These are phyloP conservation scores for Otus sunia DNA, from an alignment of 2,113 vertebrate species.

Conservation along the genomic window DNA sequence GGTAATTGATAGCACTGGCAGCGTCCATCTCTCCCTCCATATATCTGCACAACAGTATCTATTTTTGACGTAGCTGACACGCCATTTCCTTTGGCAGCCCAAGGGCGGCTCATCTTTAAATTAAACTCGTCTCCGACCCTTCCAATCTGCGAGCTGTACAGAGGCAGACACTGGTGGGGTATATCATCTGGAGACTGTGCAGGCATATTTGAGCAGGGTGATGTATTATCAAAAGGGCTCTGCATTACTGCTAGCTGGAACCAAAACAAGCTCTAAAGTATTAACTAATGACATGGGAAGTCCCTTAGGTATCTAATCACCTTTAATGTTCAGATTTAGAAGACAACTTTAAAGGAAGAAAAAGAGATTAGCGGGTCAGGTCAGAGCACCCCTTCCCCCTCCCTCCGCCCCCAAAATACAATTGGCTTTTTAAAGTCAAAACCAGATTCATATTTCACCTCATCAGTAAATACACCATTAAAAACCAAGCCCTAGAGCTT, in stretches of 20 bases:
- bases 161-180: constrained; percentile 67
- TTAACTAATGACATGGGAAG: constrained; percentile 75
- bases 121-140: constrained; percentile 77
- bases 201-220: constrained; percentile 63
- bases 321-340: constrained; percentile 73
- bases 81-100: constrained; percentile 80
- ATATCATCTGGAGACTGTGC: constrained; percentile 71
- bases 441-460: constrained; percentile 63
- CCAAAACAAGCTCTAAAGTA: constrained; percentile 64
- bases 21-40: constrained; percentile 77
- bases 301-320: constrained; percentile 76
- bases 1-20: constrained; percentile 78
- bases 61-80: constrained; percentile 81
- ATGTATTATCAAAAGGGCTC: constrained; percentile 68
- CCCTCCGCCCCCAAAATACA: constrained; percentile 45
- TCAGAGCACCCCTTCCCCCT: constrained; percentile 64
- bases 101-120: constrained; percentile 77
- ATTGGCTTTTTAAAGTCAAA: constrained; percentile 68
- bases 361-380: constrained; percentile 72
- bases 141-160: constrained; percentile 45
- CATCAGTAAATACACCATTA: constrained; percentile 55
- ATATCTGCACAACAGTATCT: constrained; percentile 83
- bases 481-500: neutral
- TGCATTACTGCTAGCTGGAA: constrained; percentile 41
- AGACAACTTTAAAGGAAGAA: constrained; percentile 74